Base-by-base conservation (phyloP, 1,140 invertebrate genomes). In the Tetranychus urticae region DNA sequence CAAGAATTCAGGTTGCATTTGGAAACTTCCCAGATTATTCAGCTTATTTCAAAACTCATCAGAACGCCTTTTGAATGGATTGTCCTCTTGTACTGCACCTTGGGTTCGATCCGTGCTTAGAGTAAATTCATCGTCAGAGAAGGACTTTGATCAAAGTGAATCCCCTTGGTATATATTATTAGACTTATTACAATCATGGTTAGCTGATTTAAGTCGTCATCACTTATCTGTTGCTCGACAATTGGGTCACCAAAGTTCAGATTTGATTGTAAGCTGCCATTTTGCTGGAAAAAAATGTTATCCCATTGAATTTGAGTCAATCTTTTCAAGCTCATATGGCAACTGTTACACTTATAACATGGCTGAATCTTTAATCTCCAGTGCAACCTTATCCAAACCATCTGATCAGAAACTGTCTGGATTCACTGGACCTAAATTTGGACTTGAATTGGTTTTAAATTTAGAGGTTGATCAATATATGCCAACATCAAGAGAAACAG, bases 401-500 rank as follows among this genome's bases (percentile, higher is more conserved):
- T 58, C 35, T 35, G 57, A 42, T 42, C 56, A 48, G 14, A 52
- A 52, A 6, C 36, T 58, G 0, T 56, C 60, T 13, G 63, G 63
- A 13, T 64, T 64, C 36, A 65, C 64, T 33, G 64, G 64, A 13
- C 64, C 64, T 2, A 58, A 63, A 23, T 65, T 65, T 71, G 73
- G 72, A 50, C 62, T 74, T 10, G 62, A 62, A 2, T 45, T 74
- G 47, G 67, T 68, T 54, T 63, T 74, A 35, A 70, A 71, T 60
- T 63, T 74, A 0, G 67, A 74, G 52, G 70, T 71, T 52, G 48
- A 66, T 13, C 65, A 73, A 58, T 74, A 74, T 63, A 67, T 73
- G 23, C 61, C 68, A 0, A 66, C 67, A 13, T 67, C 69, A 8
- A 65, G 65, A 3, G 70, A 70, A 57, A 52, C 59, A 14, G 73